Percentiles rank a stretch among this genome's conserved stretches.
Conservation (phyloP, 1,140 invertebrate species). For the Drosophila ambigua region DNA sequence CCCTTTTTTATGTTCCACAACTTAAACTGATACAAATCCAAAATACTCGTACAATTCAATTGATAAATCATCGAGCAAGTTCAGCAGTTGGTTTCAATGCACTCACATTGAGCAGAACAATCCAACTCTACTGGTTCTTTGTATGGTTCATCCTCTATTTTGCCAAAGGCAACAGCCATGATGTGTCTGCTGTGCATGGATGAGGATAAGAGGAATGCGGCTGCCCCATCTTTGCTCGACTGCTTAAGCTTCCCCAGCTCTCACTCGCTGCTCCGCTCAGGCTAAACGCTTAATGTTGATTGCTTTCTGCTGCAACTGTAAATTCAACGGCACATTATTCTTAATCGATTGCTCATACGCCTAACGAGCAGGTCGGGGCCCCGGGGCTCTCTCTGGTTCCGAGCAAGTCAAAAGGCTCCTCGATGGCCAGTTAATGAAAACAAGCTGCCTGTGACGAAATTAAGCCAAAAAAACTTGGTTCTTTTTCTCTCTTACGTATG, state of each 20-base stretch:
- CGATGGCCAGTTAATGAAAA: constrained; percentile 76
- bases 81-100: too few species aligned
- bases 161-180: too few species aligned
- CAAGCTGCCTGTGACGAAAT: constrained; percentile 75
- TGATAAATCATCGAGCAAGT: too few species aligned
- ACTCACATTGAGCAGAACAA: too few species aligned
- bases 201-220: too few species aligned
- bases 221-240: too few species aligned
- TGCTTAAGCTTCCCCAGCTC: neutral
- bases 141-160: too few species aligned
- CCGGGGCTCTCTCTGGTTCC: neutral
- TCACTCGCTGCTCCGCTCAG: constrained; percentile 1
- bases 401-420: constrained; percentile 29
- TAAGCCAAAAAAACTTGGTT: constrained; percentile 65
- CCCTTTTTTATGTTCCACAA: too few species aligned
- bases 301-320: constrained; percentile 63
- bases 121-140: too few species aligned
- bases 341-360: constrained; percentile 78
- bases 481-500: constrained; percentile 22
- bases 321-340: constrained; percentile 68
- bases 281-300: constrained; percentile 77
- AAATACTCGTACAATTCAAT: too few species aligned
- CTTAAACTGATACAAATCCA: too few species aligned
- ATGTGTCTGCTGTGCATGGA: too few species aligned
- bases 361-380: constrained; percentile 59